These are phyloP conservation scores for Clarias gariepinus DNA, from an alignment of 2,113 vertebrate genomes.

Conservation along the genomic window DNA sequence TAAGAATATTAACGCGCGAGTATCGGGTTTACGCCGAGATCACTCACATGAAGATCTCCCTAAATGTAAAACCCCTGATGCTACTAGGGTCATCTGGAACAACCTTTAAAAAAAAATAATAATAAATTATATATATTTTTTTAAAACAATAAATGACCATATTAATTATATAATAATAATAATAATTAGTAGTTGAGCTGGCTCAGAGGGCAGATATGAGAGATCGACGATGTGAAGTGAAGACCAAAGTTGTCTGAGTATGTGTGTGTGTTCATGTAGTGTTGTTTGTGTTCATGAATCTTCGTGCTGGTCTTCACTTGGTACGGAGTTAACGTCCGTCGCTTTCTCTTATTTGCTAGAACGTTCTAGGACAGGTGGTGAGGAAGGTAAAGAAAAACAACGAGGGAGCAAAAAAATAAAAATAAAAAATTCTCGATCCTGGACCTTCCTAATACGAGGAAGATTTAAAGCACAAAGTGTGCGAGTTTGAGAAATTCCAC, in stretches of 20 bases:
- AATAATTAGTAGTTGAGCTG: not conserved
- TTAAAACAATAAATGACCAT: not conserved
- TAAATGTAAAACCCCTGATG: not conserved
- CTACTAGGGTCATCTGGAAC: not conserved
- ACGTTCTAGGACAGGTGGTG: slow-evolving; percentile 18
- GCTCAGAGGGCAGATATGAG: slow-evolving; percentile 20
- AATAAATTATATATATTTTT: not conserved
- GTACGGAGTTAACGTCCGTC: not conserved
- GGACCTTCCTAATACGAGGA: slow-evolving; percentile 6
- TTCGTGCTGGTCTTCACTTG: slow-evolving; percentile 42
- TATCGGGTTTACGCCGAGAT: not conserved
- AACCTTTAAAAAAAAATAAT: not conserved
- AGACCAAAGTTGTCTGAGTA: not conserved
- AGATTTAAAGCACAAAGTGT: not conserved
- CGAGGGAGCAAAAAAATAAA: not conserved
- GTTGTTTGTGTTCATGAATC: not conserved
- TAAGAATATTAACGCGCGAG: not conserved
- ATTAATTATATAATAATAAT: slow-evolving; percentile 5
- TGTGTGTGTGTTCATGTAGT: not conserved
- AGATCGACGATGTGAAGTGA: not conserved
- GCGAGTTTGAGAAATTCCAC: not conserved
- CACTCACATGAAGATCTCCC: not conserved
- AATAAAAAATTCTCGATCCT: not conserved
- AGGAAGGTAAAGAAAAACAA: slow-evolving; percentile 5
- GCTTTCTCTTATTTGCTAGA: not conserved